Evolutionary conservation across 2,113 vertebrate genomes (phyloP).

Genomic region (Cyanistes caeruleus): DNA sequence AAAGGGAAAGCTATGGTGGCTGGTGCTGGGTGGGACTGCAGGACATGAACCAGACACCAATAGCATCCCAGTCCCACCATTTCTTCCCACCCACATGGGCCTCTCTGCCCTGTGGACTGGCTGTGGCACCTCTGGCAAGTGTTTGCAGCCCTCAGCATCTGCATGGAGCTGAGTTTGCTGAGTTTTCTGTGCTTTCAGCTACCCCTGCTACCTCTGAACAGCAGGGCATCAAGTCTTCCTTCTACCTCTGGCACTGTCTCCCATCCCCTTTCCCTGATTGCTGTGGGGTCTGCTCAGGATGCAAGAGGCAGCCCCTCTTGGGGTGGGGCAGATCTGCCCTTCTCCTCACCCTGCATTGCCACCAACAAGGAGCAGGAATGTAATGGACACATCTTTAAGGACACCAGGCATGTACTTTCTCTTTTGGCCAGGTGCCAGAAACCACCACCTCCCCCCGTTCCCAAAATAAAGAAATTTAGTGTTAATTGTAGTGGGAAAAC

Average conservation of each 20-base stretch:
- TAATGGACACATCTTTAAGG: background rate
- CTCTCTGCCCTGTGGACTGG: background rate
- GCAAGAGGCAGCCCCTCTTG: background rate
- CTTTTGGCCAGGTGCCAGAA: background rate
- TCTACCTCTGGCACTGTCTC: background rate
- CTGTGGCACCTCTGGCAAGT: accelerated
- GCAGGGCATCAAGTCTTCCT: background rate
- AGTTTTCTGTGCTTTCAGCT: background rate
- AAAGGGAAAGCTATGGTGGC: background rate
- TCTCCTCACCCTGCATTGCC: background rate
- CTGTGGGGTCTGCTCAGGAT: background rate
- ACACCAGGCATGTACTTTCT: background rate
- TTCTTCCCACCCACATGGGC: background rate
- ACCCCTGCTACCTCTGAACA: background rate
- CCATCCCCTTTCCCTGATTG: accelerated
- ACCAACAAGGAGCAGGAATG: background rate
- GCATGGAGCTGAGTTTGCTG: background rate
- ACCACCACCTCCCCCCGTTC: accelerated
- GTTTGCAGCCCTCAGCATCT: background rate
- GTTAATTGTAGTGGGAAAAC: background rate
- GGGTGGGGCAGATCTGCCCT: background rate
- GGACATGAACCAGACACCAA: background rate
- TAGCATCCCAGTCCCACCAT: background rate
- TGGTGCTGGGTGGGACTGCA: background rate
- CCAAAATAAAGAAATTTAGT: background rate